Evolutionary conservation across 2,797 vertebrate genomes (phyloP).

Genomic region (Leptoclinus maculatus): DNA sequence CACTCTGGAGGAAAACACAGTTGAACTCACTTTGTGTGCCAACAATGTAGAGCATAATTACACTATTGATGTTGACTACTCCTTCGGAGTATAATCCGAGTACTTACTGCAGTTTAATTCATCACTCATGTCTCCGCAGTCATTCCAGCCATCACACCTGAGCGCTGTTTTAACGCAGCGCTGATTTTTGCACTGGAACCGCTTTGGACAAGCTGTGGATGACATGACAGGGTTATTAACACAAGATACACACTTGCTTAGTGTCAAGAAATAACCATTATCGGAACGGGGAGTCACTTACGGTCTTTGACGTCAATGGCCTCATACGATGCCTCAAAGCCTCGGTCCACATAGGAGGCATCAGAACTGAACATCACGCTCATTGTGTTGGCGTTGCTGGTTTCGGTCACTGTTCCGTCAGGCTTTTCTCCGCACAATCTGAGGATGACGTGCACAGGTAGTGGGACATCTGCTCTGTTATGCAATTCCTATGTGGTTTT

Average conservation of each 20-base stretch:
- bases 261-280: neutral
- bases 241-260: neutral
- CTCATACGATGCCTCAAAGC: conserved; percentile 87
- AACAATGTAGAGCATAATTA: neutral
- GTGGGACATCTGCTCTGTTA: neutral
- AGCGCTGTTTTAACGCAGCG: conserved; percentile 81
- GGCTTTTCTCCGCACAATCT: conserved; percentile 88
- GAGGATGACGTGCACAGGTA: conserved; percentile 21
- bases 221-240: neutral
- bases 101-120: conserved; percentile 88
- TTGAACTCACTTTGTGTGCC: neutral
- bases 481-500: neutral
- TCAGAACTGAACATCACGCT: conserved; percentile 87
- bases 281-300: conserved; percentile 77
- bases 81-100: neutral
- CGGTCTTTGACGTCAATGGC: conserved; percentile 87
- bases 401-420: conserved; percentile 73
- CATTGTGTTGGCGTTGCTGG: conserved; percentile 82
- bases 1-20: conserved; percentile 78
- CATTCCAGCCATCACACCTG: conserved; percentile 93
- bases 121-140: conserved; percentile 92
- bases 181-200: conserved; percentile 87
- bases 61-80: neutral
- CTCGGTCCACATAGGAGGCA: conserved; percentile 88
- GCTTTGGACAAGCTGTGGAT: conserved; percentile 88